Percentiles rank a stretch among this genome's conserved stretches.
phyloP scores from a whole-genome alignment of 2,888 invertebrate species.

The Macaria liturata region DNA sequence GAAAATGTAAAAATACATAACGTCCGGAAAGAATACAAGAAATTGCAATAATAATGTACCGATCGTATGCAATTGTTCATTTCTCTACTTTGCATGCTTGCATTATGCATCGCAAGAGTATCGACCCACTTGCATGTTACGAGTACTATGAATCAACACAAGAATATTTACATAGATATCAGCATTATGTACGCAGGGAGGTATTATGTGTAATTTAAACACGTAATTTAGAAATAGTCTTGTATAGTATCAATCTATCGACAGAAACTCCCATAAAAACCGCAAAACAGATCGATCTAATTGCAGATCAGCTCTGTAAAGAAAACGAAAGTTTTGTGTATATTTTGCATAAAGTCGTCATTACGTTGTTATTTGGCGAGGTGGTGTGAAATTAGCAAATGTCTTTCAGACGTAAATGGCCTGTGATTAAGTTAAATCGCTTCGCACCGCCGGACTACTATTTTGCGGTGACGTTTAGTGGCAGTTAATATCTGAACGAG shows the following conservation, averaged over 20 bases:
- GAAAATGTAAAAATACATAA: too few relatives aligned
- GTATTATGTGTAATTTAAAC: constrained; percentile 4
- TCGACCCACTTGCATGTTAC: constrained; percentile 9
- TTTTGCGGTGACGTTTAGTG: constrained; percentile 42
- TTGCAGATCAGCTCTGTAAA: constrained; percentile 51
- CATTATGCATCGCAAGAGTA: constrained; percentile 11
- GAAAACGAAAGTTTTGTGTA: constrained; percentile 71
- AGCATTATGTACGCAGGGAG: too few relatives aligned
- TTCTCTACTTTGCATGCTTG: constrained; percentile 17
- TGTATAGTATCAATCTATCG: background rate
- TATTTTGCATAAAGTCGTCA: constrained; percentile 38
- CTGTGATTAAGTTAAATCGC: too few relatives aligned
- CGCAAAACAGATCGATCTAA: constrained; percentile 35
- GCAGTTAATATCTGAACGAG: background rate
- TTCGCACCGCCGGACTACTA: background rate
- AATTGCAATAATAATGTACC: too few relatives aligned
- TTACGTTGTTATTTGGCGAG: too few relatives aligned
- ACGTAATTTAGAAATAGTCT: constrained; percentile 7
- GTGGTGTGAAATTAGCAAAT: constrained; percentile 58
- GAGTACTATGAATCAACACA: background rate
- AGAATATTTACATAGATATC: background rate
- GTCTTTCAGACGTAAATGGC: background rate
- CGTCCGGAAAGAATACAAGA: too few relatives aligned
- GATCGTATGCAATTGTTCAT: background rate
- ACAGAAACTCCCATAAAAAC: background rate